Percentiles rank a stretch among this genome's conserved stretches.
Conservation (phyloP, 2,888 invertebrate species). For the Antheraea yamamai region DNA sequence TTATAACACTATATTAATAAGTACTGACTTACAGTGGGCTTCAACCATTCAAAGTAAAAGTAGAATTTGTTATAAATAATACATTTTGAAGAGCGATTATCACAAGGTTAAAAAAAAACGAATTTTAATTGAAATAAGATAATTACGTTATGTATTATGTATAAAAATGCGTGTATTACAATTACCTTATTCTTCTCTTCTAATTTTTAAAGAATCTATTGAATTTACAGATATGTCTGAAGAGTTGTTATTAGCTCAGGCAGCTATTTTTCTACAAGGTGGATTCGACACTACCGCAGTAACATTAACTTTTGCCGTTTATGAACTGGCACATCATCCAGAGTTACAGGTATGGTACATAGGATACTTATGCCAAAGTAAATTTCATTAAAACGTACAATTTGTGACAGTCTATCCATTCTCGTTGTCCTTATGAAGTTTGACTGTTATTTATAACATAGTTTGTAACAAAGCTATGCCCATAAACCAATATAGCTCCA, state of each 20-base stretch:
- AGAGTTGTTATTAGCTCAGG: conserved; percentile 56
- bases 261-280: conserved; percentile 55
- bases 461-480: too few species aligned
- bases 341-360: conserved; percentile 46
- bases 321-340: conserved; percentile 51
- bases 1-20: background rate
- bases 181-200: background rate
- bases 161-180: background rate
- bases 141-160: background rate
- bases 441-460: too few species aligned
- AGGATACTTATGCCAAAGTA: background rate
- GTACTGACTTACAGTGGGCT: background rate
- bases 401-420: too few species aligned
- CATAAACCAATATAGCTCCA: too few species aligned
- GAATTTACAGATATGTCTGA: conserved; percentile 44
- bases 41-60: background rate
- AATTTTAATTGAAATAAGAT: background rate
- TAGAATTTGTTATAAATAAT: too few species aligned
- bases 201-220: background rate
- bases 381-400: background rate
- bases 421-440: too few species aligned
- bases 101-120: background rate
- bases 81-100: background rate
- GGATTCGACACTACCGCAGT: conserved; percentile 59
- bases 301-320: conserved; percentile 35